Base-by-base conservation (phyloP, 1,140 invertebrate genomes). In the Zaprionus taronus region DNA sequence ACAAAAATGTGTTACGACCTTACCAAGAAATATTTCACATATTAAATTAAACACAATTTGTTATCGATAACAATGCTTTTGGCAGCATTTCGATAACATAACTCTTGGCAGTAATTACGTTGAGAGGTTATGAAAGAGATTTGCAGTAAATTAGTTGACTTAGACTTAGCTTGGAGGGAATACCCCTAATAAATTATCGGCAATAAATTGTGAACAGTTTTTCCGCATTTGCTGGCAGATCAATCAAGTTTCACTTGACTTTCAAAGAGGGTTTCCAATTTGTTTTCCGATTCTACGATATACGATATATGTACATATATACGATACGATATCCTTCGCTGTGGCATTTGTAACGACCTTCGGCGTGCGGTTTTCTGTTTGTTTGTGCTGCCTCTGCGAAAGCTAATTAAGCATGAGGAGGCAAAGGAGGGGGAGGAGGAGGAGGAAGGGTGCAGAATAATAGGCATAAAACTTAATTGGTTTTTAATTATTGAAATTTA, bases 401-500 rank as follows among this genome's bases (percentile, higher is more conserved):
- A 77, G 72, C 77, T 82, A 82, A 83, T 84, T 83, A 84, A 75
- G 58, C 38, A 72, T 51, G 22, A 24, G 15, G 12, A n/a, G 28
- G 28, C 31, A 14, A 28, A 38, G 28, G 17, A 17, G 28, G 36
- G 34, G 2, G 22, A 11, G 12, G n/a, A 69, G 26, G 20, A 62
- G 41, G 73, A 49, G 69, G 26, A 63, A 62, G 12, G 31, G 55
- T 24, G 56, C 51, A 76, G 17, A 53, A 79, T 63, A 61, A 63
- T 70, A 44, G 72, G 66, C 53, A 47, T 22, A 79, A 28, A 38
- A 72, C 67, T 63, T 84, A 81, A 84, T 84, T 83, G 72, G 63
- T 75, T 78, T 78, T 89, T 83, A 81, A 87, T 87, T 87, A 83
- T 79, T 70, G 53, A 72, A 73, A 83, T 79, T 83, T 75, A 86